phyloP scores from a whole-genome alignment of 2,888 invertebrate genomes.

The Noctua pronuba region DNA sequence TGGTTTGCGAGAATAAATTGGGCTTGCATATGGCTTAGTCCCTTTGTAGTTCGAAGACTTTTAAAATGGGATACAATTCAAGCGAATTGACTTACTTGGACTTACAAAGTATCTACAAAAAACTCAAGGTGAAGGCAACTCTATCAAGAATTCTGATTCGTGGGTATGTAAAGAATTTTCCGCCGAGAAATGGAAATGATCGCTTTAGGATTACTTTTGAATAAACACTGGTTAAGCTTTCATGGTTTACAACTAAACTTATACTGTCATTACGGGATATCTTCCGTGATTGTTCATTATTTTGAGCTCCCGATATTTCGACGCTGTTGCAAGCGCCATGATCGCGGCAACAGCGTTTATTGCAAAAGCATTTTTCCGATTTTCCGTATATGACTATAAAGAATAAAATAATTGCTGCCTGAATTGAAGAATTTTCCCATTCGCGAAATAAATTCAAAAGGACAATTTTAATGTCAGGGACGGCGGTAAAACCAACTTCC shows the following conservation, averaged over 20 bases:
- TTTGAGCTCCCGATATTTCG: too few species aligned
- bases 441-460: neutral
- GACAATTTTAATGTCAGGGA: neutral
- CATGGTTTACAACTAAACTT: too few species aligned
- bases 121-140: neutral
- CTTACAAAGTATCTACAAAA: neutral
- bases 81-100: neutral
- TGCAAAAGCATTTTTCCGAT: neutral
- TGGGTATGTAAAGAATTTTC: neutral
- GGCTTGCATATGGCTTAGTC: constrained; percentile 14
- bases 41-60: neutral
- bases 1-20: constrained; percentile 27
- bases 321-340: too few species aligned
- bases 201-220: neutral
- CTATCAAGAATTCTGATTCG: neutral
- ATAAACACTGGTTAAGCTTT: too few species aligned
- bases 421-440: neutral
- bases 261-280: too few species aligned
- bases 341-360: too few species aligned
- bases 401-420: neutral
- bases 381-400: neutral
- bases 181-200: neutral
- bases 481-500: neutral
- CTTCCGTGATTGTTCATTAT: too few species aligned
- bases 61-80: constrained; percentile 8